phyloP scores from a whole-genome alignment of 2,797 vertebrate species.

The Serranus cabrilla region DNA sequence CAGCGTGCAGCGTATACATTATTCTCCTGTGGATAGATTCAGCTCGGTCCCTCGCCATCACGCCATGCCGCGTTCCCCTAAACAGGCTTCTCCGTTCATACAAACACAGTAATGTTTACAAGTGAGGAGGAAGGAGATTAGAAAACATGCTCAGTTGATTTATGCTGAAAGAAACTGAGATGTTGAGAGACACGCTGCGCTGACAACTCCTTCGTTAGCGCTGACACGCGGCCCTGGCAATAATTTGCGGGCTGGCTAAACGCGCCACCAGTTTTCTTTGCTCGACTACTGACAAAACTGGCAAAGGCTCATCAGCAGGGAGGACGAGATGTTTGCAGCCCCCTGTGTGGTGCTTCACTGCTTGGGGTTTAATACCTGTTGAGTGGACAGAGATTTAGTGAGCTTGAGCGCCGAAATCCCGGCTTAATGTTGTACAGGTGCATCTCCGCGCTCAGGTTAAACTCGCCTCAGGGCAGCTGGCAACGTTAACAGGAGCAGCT shows the following conservation, averaged over 20 bases:
- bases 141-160: slow-evolving; percentile 33
- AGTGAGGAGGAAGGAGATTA: slow-evolving; percentile 24
- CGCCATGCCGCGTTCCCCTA: slow-evolving; percentile 26
- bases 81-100: slow-evolving; percentile 14
- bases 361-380: slow-evolving; percentile 78
- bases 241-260: slow-evolving; percentile 53
- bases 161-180: slow-evolving; percentile 14
- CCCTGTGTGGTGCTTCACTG: slow-evolving; percentile 56
- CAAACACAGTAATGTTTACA: slow-evolving; percentile 51
- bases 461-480: slow-evolving; percentile 67
- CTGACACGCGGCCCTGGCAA: slow-evolving; percentile 10
- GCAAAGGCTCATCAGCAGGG: slow-evolving; percentile 53
- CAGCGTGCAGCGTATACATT: slow-evolving; percentile 25
- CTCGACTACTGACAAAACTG: slow-evolving; percentile 29
- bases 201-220: slow-evolving; percentile 20
- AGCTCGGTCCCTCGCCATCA: slow-evolving; percentile 24
- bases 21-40: slow-evolving; percentile 33
- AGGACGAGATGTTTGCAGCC: slow-evolving; percentile 49
- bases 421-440: slow-evolving; percentile 75
- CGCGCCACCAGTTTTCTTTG: slow-evolving; percentile 30
- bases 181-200: slow-evolving; percentile 17
- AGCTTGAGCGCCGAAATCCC: slow-evolving; percentile 65
- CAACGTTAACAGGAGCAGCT: slow-evolving; percentile 49
- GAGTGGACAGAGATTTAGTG: slow-evolving; percentile 80
- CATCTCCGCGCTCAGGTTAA: slow-evolving; percentile 60